A percentile compares a stretch with the other conserved stretches of the same genome.
These are phyloP conservation scores for Hypselothyrea guttata DNA, from an alignment of 2,888 invertebrate genomes.

Conservation along the genomic window DNA sequence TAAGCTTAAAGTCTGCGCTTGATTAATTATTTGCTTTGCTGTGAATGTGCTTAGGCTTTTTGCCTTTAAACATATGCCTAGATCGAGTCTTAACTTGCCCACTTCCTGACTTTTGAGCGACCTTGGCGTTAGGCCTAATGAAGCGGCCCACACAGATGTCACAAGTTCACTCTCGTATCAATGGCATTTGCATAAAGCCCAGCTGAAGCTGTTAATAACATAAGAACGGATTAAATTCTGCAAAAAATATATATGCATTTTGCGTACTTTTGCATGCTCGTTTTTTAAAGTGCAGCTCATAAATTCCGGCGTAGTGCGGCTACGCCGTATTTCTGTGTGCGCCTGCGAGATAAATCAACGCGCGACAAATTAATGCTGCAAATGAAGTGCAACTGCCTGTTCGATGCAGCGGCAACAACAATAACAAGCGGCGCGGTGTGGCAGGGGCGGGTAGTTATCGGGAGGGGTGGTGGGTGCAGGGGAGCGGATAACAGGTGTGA, in stretches of 20 bases:
- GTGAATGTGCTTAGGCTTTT: too few relatives aligned
- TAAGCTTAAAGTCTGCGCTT: not conserved
- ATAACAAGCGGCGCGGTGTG: not conserved
- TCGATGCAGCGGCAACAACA: slow-evolving; percentile 23
- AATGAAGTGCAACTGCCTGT: slow-evolving; percentile 78
- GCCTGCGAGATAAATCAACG: slow-evolving; percentile 76
- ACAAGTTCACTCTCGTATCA: slow-evolving; percentile 4
- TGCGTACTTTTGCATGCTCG: too few relatives aligned
- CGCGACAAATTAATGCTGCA: slow-evolving; percentile 78
- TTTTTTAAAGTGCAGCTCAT: not conserved
- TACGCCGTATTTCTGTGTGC: slow-evolving; percentile 35
- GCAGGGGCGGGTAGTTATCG: not conserved
- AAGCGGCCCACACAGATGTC: slow-evolving; percentile 2
- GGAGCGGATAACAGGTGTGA: slow-evolving; percentile 44
- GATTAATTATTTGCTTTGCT: slow-evolving; percentile 32
- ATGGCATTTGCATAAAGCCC: slow-evolving; percentile 12
- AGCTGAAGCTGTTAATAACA: slow-evolving; percentile 2
- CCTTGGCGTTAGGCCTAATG: not conserved
- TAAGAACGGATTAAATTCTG: too few relatives aligned
- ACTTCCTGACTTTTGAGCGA: too few relatives aligned
- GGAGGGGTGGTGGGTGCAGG: not conserved
- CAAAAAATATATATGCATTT: too few relatives aligned
- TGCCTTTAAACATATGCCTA: not conserved
- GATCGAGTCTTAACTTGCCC: too few relatives aligned
- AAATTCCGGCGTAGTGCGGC: not conserved